Percentiles rank a stretch among this genome's conserved stretches.
Conservation (phyloP, 2,113 vertebrate genomes). For the Cyanistes caeruleus region DNA sequence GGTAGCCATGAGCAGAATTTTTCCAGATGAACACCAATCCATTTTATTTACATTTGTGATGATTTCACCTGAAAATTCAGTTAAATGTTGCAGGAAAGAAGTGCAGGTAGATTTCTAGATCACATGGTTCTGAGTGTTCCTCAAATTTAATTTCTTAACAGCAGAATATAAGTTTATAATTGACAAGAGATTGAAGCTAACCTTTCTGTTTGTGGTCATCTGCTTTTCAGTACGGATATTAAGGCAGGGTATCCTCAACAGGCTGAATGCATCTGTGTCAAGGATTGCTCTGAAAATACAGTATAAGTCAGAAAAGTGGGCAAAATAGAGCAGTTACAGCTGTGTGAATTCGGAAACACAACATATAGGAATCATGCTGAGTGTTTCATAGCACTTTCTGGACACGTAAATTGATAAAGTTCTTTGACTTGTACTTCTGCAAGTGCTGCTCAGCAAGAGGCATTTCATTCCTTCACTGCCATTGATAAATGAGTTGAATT, state of each 20-base stretch:
- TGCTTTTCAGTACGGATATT: neutral
- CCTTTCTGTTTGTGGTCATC: neutral
- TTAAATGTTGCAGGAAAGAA: neutral
- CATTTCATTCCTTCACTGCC: neutral
- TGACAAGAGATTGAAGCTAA: neutral
- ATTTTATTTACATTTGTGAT: neutral
- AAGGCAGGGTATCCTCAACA: neutral
- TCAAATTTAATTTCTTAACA: neutral
- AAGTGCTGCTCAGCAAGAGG: neutral
- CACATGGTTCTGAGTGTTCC: neutral
- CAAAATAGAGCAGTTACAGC: neutral
- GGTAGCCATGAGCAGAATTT: neutral
- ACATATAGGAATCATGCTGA: neutral
- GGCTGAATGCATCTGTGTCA: neutral
- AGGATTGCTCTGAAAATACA: neutral
- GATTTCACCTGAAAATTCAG: neutral
- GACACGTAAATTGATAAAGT: neutral
- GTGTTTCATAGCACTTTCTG: constrained; percentile 1
- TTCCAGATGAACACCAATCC: neutral
- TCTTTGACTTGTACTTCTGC: neutral
- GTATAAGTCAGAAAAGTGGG: neutral
- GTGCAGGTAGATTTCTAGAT: neutral
- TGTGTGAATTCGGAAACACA: neutral
- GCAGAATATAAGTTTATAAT: neutral
- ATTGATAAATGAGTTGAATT: constrained; percentile 42